These are phyloP conservation scores for Melanostoma mellinum DNA, from an alignment of 2,888 invertebrate species.

Conservation along the genomic window DNA sequence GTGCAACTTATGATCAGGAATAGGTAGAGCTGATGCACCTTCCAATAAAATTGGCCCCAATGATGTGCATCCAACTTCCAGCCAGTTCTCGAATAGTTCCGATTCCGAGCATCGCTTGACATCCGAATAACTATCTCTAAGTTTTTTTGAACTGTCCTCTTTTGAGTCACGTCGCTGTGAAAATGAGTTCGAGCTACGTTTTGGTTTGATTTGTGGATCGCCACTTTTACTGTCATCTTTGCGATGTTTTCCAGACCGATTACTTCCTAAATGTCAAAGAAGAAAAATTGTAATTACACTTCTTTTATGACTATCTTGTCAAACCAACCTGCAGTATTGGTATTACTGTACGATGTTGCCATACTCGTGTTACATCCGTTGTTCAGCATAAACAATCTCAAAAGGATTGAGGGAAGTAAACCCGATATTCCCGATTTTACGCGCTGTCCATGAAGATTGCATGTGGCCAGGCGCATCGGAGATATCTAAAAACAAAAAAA, in stretches of 20 bases:
- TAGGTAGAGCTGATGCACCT: conserved; percentile 91
- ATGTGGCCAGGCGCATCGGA: conserved; percentile 93
- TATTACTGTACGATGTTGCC: conserved; percentile 84
- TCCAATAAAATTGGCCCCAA: conserved; percentile 95
- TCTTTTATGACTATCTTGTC: background rate
- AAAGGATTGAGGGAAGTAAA: conserved; percentile 88
- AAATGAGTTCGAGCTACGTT: conserved; percentile 80
- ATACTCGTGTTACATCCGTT: conserved; percentile 81
- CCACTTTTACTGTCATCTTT: conserved; percentile 79
- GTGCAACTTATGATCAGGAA: conserved; percentile 89
- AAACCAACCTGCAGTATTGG: conserved; percentile 84
- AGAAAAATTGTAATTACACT: background rate
- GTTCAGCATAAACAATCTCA: conserved; percentile 87
- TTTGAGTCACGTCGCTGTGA: conserved; percentile 81
- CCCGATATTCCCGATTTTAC: conserved; percentile 95
- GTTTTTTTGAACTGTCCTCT: conserved; percentile 77
- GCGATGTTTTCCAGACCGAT: conserved; percentile 80
- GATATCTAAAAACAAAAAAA: conserved; percentile 84
- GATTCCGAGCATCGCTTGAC: conserved; percentile 78
- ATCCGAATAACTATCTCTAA: conserved; percentile 79
- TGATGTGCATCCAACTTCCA: conserved; percentile 95
- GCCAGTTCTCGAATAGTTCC: conserved; percentile 88
- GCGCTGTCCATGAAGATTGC: conserved; percentile 96
- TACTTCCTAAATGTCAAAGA: conserved; percentile 76
- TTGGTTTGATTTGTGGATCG: conserved; percentile 73